Evolutionary conservation across 2,113 vertebrate species (phyloP).

Genomic region (Haemorhous mexicanus): DNA sequence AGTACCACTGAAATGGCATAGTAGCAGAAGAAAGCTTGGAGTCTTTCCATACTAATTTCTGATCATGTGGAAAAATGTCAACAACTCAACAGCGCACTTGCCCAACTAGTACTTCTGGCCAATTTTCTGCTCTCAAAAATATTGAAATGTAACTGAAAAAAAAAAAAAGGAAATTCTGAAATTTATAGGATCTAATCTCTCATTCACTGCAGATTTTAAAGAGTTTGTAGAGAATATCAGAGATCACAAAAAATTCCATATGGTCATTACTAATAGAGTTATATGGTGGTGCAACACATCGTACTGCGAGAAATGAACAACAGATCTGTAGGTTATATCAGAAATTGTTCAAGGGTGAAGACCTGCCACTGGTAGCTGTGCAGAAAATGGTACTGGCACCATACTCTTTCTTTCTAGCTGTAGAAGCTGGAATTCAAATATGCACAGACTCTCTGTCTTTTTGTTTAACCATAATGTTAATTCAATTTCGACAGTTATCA

Average conservation of each 20-base stretch:
- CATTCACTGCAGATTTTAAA: background rate
- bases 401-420: background rate
- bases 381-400: background rate
- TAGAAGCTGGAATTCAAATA: background rate
- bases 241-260: background rate
- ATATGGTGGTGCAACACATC: background rate
- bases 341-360: background rate
- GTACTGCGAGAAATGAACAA: background rate
- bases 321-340: background rate
- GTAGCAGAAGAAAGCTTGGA: slow-evolving; percentile 63
- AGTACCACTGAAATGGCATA: slow-evolving; percentile 66
- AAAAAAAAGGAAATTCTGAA: background rate
- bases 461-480: background rate
- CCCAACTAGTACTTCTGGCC: slow-evolving; percentile 34
- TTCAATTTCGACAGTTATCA: background rate
- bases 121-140: slow-evolving; percentile 22
- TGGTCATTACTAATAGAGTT: background rate
- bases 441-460: background rate
- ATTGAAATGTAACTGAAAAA: background rate
- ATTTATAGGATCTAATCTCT: background rate
- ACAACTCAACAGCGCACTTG: slow-evolving; percentile 4
- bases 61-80: slow-evolving; percentile 67
- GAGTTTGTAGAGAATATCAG: background rate
- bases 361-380: background rate
- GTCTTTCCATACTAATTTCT: slow-evolving; percentile 62